phyloP scores from a whole-genome alignment of 2,888 invertebrate species.

The Epirrhoe tristata region DNA sequence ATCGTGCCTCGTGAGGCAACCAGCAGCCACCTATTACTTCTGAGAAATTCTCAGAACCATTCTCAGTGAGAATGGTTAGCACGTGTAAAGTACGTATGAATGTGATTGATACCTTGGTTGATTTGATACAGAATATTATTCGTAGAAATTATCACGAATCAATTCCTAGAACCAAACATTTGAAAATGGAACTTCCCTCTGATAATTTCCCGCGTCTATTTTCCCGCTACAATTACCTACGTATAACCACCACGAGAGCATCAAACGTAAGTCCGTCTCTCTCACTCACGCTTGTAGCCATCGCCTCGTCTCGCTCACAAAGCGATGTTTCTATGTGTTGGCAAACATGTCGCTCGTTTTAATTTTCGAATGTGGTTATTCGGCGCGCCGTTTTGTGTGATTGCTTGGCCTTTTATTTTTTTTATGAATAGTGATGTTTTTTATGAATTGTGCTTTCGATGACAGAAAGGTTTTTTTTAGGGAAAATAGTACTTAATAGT shows the following conservation, averaged over 20 bases:
- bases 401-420: slow-evolving; percentile 52
- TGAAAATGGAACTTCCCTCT: slow-evolving; percentile 8
- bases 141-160: not conserved
- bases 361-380: slow-evolving; percentile 81
- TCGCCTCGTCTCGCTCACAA: slow-evolving; percentile 48
- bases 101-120: too few species aligned
- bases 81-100: too few species aligned
- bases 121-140: not conserved
- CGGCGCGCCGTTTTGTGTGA: slow-evolving; percentile 71
- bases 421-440: slow-evolving; percentile 49
- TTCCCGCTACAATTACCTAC: slow-evolving; percentile 64
- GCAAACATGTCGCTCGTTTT: slow-evolving; percentile 75
- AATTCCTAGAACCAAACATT: not conserved
- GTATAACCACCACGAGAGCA: slow-evolving; percentile 66
- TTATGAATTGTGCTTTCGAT: slow-evolving; percentile 30
- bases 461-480: not conserved
- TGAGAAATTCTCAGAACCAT: too few species aligned
- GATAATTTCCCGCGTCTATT: slow-evolving; percentile 30
- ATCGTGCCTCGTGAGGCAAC: too few species aligned
- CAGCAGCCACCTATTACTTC: too few species aligned
- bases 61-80: too few species aligned
- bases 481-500: too few species aligned
- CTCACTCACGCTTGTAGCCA: slow-evolving; percentile 50
- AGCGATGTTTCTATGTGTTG: slow-evolving; percentile 65
- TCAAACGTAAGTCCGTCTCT: slow-evolving; percentile 65